Base-by-base conservation (phyloP, 2,888 invertebrate species). In the Digitonthophagus gazella region DNA sequence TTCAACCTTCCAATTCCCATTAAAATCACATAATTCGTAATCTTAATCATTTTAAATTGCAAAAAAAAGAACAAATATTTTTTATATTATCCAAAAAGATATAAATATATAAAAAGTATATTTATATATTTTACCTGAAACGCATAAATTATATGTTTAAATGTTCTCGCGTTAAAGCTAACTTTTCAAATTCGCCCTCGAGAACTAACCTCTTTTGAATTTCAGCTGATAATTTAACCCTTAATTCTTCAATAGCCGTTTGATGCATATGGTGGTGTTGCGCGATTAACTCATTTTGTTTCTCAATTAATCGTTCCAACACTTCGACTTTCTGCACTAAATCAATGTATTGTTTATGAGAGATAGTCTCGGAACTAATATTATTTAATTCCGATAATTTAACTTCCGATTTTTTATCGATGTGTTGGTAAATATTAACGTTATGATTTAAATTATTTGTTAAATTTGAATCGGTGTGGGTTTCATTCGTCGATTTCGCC, bases 111-210 rank as follows among this genome's bases (percentile, higher is more conserved):
- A 65, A 18, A 18, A 54, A 58, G 22, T 67, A 67, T 19, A 19
- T 20, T 18, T 66, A 44, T 16, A 15, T 18, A 19, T 56, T 19
- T 66, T 66, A 56, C 55, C 20, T 19, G 15, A 67, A 11, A 58
- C 58, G 68, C 87, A 91, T 81, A 91, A 91, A 82, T 90, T 44
- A 44, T 8, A 44, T 44, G 3, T 44, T 44, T 44, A 44, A 44
- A 44, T 44, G 28, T 44, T 44, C 28, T 11, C 28, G 28, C 28
- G 28, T 44, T 44, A 44, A 2, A 3, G 89, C 88, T 71, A 91
- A 84, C 80, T 90, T 91, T 74, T 91, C 90, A 68, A 91, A 81
- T 80, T 91, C 89, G 58, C 85, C 84, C 75, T 91, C 90, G 72
- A 92, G 79, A 69, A 87, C 82, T 74, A 86, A 85, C 55, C 91